Base-by-base conservation (phyloP, 2,888 invertebrate genomes). In the Harpalus rubripes region DNA sequence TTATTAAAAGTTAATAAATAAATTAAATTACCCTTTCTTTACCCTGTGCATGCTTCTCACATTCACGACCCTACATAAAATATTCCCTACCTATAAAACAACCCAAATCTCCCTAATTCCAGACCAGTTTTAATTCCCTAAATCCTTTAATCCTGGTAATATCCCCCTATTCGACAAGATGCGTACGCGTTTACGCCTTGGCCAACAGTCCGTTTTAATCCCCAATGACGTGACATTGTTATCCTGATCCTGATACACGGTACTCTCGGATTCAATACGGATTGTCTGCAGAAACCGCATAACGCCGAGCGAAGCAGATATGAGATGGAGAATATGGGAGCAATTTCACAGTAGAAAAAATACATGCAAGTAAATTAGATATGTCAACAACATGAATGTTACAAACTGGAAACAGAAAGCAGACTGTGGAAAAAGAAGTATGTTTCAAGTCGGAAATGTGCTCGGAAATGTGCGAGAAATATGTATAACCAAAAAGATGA, bases 331-430 rank as follows among this genome's bases (percentile, higher is more conserved):
- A 32, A 32, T 32, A 5, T 32, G 32, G 5, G 32, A 52, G 10
- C 44, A 52, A 52, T 52, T 52, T 52, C 44, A 52, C 44, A 52
- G 44, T 52, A 52, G 44, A 52, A 52, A 52, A 52, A 52, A 52
- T 12, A 52, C 12, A 52, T 52, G 44, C 44, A 52, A 52, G 44
- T 52, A 52, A 52, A 52, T 52, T 52, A 52, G 44, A 52, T 52
- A 52, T 52, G 44, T 52, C 44, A 52, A 52, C 44, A 52, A 12
- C 44, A 52, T 12, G 44, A 52, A 52, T 12, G 12, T 52, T 12
- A 52, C 8, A 10, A 52, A 12, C 44, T 52, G 44, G 12, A 52
- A 52, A 52, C 44, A 12, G 44, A 12, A 52, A 52, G 10, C 44
- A 12, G 44, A 52, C 44, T 8, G 44, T 32, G 32, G 32, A 32